Conservation (phyloP, 2,113 vertebrate species). For the Ophiodon elongatus region DNA sequence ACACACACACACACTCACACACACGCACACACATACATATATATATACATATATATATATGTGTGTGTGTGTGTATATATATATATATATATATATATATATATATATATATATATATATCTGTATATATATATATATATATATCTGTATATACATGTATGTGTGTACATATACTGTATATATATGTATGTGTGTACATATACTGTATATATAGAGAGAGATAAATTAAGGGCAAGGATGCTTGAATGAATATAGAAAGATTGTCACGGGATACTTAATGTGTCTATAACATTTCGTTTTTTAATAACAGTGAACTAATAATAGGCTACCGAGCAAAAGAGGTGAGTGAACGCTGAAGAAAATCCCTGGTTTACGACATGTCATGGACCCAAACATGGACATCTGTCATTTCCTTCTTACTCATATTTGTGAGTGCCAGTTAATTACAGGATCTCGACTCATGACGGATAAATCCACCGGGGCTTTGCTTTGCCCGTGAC, state of each 20-base stretch:
- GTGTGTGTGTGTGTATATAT: too few species aligned
- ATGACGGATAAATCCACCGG: conserved; percentile 10
- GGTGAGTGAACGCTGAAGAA: not conserved
- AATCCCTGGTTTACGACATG: not conserved
- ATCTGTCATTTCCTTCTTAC: not conserved
- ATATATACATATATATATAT: too few species aligned
- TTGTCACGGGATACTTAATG: not conserved
- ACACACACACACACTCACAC: too few species aligned
- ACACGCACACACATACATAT: too few species aligned
- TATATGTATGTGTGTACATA: too few species aligned
- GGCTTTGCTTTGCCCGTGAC: conserved; percentile 9
- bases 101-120: too few species aligned
- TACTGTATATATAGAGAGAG: too few species aligned
- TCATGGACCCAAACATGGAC: not conserved
- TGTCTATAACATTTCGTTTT: not conserved
- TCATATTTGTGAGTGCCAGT: not conserved
- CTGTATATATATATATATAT: too few species aligned
- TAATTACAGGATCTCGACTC: conserved; percentile 29
- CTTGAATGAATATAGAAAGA: not conserved
- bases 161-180: too few species aligned
- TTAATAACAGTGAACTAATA: not conserved
- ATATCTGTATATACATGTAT: too few species aligned
- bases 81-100: too few species aligned
- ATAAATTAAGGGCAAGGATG: too few species aligned
- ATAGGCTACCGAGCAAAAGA: not conserved